Evolutionary conservation across 2,113 vertebrate genomes (phyloP), one percentile per base, ranked within the genome.

Genomic region (Polyodon spathula): DNA sequence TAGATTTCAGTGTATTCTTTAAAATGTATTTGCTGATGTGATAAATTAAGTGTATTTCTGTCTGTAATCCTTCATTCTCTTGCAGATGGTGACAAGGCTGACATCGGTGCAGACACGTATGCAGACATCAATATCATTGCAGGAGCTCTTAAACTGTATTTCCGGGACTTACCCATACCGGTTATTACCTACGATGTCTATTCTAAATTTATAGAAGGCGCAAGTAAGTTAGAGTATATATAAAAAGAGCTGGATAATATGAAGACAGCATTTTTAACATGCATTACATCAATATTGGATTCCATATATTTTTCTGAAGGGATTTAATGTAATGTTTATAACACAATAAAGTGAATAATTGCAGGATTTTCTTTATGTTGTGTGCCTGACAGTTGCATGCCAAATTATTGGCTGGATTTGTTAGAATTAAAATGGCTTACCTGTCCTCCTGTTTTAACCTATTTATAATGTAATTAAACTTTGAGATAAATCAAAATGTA

Each of bases 61-160:
- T 40, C 8, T 38, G 41, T 5, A 15, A 14, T 37, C 65, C 16
- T 39, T 73, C 54, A 6, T 77, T 67, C 16, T 74, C 66, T 83
- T 84, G 69, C 82, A 99, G 96, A 97, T 67, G 96, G 96, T 40
- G 96, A 97, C 63, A 95, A 94, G 76, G 92, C 88, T 27, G 93
- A 99, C 76, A 95, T 99, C 77, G 93, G 94, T 76, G 89, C 86
- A 73, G 83, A 53, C 69, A 79, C 84, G 66, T 97, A 93, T 68
- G 86, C 92, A 70, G 95, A 98, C 78, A 96, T 99, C 81, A 99
- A 98, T 75, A 94, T 94, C 71, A 95, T 99, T 62, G 82, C 95
- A 1, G 94, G 96, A 62, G 95, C 92, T 72, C 83, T 99, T 71
- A 99, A 99, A 76, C 88, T 98, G 1, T 99, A 98, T 72, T 89